phyloP scores from a whole-genome alignment of 2,113 vertebrate genomes.

The Clarias batrachus region DNA sequence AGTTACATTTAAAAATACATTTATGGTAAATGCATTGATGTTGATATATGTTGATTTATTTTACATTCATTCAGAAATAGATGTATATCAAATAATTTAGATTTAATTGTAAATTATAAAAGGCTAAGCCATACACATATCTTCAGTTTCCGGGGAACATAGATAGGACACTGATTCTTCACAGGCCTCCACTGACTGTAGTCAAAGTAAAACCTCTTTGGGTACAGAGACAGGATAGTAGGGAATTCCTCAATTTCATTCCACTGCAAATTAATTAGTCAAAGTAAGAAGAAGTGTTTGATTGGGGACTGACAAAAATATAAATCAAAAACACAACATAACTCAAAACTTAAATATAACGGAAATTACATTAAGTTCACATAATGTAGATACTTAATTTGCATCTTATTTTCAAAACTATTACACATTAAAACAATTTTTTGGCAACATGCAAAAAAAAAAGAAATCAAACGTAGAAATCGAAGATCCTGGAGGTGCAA shows the following conservation, averaged over 20 bases:
- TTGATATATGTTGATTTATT: background rate
- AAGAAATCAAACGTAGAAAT: no score
- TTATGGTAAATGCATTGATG: background rate
- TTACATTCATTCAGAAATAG: background rate
- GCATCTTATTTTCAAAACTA: no score
- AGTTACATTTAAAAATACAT: background rate
- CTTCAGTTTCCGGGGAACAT: conserved; percentile 51
- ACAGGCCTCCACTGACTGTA: conserved; percentile 51
- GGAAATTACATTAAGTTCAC: no score
- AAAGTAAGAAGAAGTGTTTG: background rate
- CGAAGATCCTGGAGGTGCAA: no score
- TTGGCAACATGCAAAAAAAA: no score
- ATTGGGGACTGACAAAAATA: background rate
- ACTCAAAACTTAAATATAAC: no score
- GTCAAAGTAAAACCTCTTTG: conserved; percentile 68
- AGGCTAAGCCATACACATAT: conserved; percentile 40
- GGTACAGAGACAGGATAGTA: conserved; percentile 64
- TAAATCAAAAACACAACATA: background rate
- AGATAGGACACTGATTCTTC: conserved; percentile 55
- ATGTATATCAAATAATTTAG: background rate
- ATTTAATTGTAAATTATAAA: background rate
- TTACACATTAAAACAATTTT: background rate
- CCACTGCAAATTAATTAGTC: conserved; percentile 43
- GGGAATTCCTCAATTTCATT: conserved; percentile 59
- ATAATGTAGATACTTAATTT: no score